Evolutionary conservation across 64 coral and sea anemone species (phyloP).

Genomic region (Astreopora myriophthalma): DNA sequence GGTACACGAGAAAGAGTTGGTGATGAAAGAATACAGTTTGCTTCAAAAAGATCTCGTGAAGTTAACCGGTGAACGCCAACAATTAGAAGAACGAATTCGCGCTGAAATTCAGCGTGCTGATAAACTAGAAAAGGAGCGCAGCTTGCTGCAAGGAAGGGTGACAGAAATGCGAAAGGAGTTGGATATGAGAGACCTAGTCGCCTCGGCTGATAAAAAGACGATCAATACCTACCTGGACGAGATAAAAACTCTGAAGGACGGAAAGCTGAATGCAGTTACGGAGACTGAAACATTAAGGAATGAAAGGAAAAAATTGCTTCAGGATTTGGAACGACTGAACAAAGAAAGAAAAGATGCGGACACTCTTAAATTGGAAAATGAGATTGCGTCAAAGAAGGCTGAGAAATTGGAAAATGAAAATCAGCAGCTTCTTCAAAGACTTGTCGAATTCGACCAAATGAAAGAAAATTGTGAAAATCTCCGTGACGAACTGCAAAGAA

Average conservation of each 20-base stretch:
- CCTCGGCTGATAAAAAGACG: neutral
- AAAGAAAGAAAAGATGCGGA: neutral
- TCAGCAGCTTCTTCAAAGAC: neutral
- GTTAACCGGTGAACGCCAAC: neutral
- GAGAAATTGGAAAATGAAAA: conserved; percentile 11
- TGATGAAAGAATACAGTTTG: neutral
- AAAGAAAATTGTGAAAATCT: conserved; percentile 6
- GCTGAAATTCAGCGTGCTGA: conserved; percentile 27
- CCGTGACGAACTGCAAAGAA: neutral
- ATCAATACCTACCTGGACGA: conserved; percentile 4
- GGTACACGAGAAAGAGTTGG: neutral
- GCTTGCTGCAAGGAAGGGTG: neutral
- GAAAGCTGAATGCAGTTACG: neutral
- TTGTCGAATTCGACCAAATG: conserved; percentile 7
- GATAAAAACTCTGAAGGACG: conserved; percentile 12
- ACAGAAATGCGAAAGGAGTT: conserved; percentile 11
- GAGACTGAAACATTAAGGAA: conserved; percentile 22
- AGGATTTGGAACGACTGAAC: neutral
- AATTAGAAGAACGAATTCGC: neutral
- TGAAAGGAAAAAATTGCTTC: conserved; percentile 7
- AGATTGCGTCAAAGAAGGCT: neutral
- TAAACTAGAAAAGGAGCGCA: neutral
- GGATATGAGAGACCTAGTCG: neutral
- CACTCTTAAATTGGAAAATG: neutral
- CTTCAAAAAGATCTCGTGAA: neutral